Percentiles rank a stretch among this genome's conserved stretches.
phyloP scores from a whole-genome alignment of 2,888 invertebrate species.

The Caenorhabditis sp. region DNA sequence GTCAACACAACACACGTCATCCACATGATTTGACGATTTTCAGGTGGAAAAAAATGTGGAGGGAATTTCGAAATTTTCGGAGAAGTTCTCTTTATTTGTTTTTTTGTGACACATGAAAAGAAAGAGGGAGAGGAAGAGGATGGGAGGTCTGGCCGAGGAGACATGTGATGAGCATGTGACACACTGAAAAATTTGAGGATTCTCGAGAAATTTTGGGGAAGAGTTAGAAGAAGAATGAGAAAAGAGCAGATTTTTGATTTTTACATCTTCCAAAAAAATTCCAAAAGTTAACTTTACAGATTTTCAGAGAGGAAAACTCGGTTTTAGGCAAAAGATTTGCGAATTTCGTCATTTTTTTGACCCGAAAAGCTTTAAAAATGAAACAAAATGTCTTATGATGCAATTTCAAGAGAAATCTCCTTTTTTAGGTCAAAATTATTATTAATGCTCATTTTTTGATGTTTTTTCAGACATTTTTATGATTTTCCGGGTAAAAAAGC shows the following conservation, averaged over 20 bases:
- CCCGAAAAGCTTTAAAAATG: constrained; percentile 1
- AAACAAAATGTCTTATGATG: too few relatives aligned
- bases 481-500: too few relatives aligned
- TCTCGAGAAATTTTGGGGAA: not conserved
- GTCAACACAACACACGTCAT: not conserved
- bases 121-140: too few relatives aligned
- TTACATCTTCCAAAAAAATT: too few relatives aligned
- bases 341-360: constrained; percentile 5
- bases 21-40: not conserved
- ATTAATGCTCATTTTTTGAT: not conserved
- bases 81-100: not conserved
- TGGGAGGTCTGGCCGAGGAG: not conserved
- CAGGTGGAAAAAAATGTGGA: not conserved
- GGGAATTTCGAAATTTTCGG: not conserved
- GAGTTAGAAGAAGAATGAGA: not conserved
- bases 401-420: not conserved
- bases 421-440: constrained; percentile 5
- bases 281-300: too few relatives aligned
- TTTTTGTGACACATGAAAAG: not conserved
- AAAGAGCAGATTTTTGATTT: too few relatives aligned
- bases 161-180: constrained; percentile 16
- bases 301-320: too few relatives aligned
- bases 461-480: constrained; percentile 5
- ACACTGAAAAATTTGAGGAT: not conserved
- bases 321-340: too few relatives aligned